Conservation (phyloP, 2,797 vertebrate genomes). For the Potorous gilbertii region DNA sequence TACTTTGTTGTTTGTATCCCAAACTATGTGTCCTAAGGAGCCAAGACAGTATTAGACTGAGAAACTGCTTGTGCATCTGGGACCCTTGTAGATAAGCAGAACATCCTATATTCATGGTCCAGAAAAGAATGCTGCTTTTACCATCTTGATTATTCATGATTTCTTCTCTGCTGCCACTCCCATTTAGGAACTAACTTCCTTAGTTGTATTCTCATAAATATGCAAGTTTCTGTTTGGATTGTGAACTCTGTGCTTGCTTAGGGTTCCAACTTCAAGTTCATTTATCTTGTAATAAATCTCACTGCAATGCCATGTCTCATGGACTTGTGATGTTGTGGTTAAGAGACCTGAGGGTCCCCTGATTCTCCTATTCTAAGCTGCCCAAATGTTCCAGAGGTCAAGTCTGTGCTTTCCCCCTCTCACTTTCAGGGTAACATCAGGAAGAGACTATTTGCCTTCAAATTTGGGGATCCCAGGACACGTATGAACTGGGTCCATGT, state of each 20-base stretch:
- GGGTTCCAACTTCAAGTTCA: background rate
- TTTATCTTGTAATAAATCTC: background rate
- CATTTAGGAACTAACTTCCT: background rate
- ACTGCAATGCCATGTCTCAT: background rate
- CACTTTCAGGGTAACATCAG: constrained; percentile 89
- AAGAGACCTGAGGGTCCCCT: background rate
- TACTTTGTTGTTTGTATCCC: background rate
- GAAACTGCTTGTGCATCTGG: background rate
- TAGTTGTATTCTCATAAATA: background rate
- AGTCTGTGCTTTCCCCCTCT: background rate
- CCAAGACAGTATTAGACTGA: background rate
- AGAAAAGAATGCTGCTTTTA: background rate
- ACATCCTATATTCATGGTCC: background rate
- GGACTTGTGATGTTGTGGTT: background rate
- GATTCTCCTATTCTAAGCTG: background rate
- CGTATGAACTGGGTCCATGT: constrained; percentile 97
- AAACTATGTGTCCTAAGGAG: background rate
- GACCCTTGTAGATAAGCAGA: background rate
- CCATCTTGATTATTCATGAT: background rate
- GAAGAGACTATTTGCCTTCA: constrained; percentile 90
- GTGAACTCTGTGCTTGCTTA: background rate
- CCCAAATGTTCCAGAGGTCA: background rate
- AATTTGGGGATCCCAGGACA: constrained; percentile 88
- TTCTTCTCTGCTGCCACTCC: background rate
- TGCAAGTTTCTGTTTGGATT: background rate